Base-by-base conservation (phyloP, 2,888 invertebrate genomes). In the Caenorhabditis uteleia region DNA sequence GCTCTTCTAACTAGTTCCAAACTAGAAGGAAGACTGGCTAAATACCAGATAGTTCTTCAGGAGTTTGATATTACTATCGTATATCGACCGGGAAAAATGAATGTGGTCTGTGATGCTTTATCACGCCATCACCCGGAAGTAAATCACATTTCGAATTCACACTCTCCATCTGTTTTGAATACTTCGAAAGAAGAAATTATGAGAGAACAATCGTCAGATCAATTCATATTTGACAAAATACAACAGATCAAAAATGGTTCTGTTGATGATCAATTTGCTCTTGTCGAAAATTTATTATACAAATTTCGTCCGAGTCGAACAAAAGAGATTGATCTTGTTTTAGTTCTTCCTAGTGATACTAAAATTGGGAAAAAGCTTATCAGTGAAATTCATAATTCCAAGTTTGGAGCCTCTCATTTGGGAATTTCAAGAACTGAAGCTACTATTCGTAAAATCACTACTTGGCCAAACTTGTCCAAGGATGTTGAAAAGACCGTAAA, bases 81-180 rank as follows among this genome's bases (percentile, higher is more conserved):
- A 6, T 70, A 75, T 31, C 45, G 77, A 8, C 44, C 51, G 2
- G 77, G 77, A 10, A 50, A 50, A 26, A 14, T n/a, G 27, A 77
- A 77, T 34, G 27, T 21, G 10, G 44, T 70, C 1, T 51, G 55
- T 25, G 77, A 77, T 29, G 54, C 59, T 10, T 43, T 77, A 6
- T 54, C 54, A 6, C 46, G 75, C 20, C 53, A 57, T 43, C 34
- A 29, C 8, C 46, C 46, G 8, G 25, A 21, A 2, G 8, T 23
- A 20, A 3, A 16, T n/a, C 4, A 4, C 7, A 14, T n/a, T 5
- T 8, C 8, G 20, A n/a, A n/a, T n/a, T n/a, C n/a, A n/a, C n/a
- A n/a, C n/a, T n/a, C n/a, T n/a, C n/a, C n/a, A n/a, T n/a, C n/a
- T n/a, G n/a, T n/a, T n/a, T n/a, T n/a, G n/a, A n/a, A n/a, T n/a